Percentiles rank a stretch among this genome's conserved stretches.
Evolutionary conservation across 2,113 vertebrate species (phyloP).

Genomic region (Atlantisia rogersi): DNA sequence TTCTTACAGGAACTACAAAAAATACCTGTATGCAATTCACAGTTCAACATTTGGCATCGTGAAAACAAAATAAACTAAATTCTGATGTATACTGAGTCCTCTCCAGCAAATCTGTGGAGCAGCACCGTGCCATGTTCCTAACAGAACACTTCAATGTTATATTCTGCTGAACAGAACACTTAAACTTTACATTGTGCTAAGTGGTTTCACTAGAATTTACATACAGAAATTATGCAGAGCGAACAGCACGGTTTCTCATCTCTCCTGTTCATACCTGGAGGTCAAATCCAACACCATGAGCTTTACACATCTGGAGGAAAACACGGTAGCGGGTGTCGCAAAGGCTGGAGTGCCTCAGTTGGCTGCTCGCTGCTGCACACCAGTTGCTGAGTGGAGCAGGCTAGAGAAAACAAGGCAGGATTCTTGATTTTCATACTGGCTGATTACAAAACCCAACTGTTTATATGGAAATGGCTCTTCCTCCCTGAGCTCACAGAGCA

Average conservation of each 20-base stretch:
- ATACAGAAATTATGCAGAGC: not conserved
- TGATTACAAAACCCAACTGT: not conserved
- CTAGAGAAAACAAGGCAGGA: slow-evolving; percentile 7
- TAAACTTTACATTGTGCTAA: not conserved
- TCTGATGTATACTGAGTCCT: not conserved
- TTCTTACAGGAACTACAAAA: not conserved
- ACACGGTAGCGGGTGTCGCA: slow-evolving; percentile 79
- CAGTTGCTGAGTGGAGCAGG: not conserved
- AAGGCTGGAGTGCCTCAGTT: slow-evolving; percentile 82
- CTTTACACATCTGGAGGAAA: slow-evolving; percentile 83
- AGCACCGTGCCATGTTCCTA: not conserved
- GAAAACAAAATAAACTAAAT: not conserved
- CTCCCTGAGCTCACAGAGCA: not conserved
- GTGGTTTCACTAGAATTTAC: not conserved
- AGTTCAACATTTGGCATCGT: not conserved
- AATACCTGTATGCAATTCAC: not conserved
- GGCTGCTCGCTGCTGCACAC: slow-evolving; percentile 79
- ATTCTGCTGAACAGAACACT: not conserved
- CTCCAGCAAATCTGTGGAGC: not conserved
- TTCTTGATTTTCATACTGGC: not conserved
- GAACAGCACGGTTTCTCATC: not conserved
- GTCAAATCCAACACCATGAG: slow-evolving; percentile 84
- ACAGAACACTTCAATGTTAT: not conserved
- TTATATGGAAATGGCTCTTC: not conserved
- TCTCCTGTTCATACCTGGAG: slow-evolving; percentile 76